Conservation (phyloP, 1,140 invertebrate species). For the Pissodes strobi region DNA sequence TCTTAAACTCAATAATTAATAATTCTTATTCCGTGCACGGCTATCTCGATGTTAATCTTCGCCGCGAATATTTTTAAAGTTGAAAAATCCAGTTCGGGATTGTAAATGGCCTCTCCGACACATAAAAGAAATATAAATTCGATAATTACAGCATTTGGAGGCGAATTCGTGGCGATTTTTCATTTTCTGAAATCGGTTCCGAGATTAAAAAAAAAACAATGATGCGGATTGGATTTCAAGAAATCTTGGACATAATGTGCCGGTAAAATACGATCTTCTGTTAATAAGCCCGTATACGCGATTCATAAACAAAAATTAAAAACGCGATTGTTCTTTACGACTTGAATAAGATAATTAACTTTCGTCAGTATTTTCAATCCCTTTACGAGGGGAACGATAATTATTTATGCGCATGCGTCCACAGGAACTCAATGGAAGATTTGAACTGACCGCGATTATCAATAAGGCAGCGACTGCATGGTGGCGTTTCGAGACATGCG, state of each 20-base stretch:
- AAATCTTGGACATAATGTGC: conserved; percentile 3
- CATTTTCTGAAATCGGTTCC: conserved; percentile 27
- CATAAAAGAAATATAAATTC: conserved; percentile 35
- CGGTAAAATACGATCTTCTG: conserved; percentile 17
- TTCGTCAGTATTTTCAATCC: not conserved
- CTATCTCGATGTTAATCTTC: conserved; percentile 30
- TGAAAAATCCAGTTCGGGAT: conserved; percentile 33
- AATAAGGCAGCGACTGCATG: too few relatives aligned
- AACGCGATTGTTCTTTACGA: too few relatives aligned
- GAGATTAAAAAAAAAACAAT: conserved; percentile 11
- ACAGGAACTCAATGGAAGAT: too few relatives aligned
- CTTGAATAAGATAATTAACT: conserved; percentile 8
- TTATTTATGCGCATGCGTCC: too few relatives aligned
- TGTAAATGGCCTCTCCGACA: conserved; percentile 26
- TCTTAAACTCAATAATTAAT: conserved; percentile 37
- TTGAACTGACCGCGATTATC: too few relatives aligned
- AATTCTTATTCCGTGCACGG: conserved; percentile 35
- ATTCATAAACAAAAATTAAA: conserved; percentile 15
- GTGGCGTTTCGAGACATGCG: too few relatives aligned
- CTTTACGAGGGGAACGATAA: not conserved
- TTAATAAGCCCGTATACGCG: conserved; percentile 11
- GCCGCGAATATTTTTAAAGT: conserved; percentile 26
- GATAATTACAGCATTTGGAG: conserved; percentile 32
- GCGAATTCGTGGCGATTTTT: conserved; percentile 27
- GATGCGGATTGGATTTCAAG: conserved; percentile 17